Evolutionary conservation across 2,888 invertebrate species (phyloP).

Genomic region (Syrista parreyssii): DNA sequence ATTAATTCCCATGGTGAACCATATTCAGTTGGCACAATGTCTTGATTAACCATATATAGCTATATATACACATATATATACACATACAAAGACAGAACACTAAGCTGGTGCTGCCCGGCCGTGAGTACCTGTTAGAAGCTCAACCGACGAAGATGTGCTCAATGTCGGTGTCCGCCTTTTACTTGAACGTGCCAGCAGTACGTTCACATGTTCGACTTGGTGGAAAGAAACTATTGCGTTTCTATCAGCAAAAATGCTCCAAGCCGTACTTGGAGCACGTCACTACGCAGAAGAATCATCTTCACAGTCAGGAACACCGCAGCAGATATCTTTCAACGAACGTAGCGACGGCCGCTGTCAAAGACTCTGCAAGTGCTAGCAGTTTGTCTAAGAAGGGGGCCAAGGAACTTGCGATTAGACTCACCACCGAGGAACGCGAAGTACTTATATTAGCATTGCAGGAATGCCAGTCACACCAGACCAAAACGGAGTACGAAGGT

Average conservation of each 20-base stretch:
- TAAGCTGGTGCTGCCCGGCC: background rate
- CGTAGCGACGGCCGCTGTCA: constrained; percentile 29
- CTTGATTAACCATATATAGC: too few species aligned
- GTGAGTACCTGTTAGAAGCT: background rate
- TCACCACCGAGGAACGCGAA: constrained; percentile 79
- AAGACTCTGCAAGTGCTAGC: constrained; percentile 53
- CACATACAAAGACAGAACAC: too few species aligned
- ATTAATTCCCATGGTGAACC: too few species aligned
- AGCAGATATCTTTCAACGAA: background rate
- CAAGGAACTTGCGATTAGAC: constrained; percentile 77
- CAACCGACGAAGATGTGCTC: background rate
- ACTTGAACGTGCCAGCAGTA: background rate
- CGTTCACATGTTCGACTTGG: background rate
- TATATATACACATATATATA: too few species aligned
- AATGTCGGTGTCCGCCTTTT: background rate
- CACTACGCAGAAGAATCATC: background rate
- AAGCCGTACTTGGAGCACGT: background rate
- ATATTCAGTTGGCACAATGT: too few species aligned
- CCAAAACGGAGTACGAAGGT: constrained; percentile 86
- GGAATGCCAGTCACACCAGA: constrained; percentile 79
- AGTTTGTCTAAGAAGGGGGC: constrained; percentile 77
- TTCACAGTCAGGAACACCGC: background rate
- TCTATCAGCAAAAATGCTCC: background rate
- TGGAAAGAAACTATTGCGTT: background rate
- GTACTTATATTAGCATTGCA: constrained; percentile 76